Conservation (phyloP, 2,113 vertebrate species). For the Chaetops frenatus region DNA sequence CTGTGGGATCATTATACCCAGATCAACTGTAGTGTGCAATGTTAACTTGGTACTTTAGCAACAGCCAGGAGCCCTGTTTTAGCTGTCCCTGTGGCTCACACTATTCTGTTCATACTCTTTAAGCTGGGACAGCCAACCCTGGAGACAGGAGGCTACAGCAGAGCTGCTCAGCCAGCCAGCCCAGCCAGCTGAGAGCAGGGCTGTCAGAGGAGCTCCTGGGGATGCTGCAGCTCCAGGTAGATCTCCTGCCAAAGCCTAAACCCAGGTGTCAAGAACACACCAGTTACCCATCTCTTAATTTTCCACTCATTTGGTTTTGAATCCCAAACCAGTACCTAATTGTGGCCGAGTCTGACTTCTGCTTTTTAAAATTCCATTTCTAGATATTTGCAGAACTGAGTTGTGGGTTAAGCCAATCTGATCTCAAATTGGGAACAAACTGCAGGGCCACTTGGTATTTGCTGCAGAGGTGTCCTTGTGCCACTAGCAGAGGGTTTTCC, state of each 20-base stretch:
- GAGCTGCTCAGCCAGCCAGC: not conserved
- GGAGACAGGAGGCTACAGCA: not conserved
- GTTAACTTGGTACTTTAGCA: not conserved
- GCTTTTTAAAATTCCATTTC: not conserved
- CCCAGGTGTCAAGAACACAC: not conserved
- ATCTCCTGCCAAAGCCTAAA: not conserved
- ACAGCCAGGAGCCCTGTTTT: not conserved
- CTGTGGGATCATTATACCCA: not conserved
- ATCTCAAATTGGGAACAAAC: not conserved
- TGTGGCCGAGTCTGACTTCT: not conserved
- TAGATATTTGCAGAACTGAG: not conserved
- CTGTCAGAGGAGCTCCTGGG: not conserved
- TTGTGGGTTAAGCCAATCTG: not conserved
- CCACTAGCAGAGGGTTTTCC: not conserved
- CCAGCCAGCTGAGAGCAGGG: fast-evolving
- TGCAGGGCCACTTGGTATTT: not conserved
- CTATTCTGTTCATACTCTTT: not conserved
- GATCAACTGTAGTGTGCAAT: no score
- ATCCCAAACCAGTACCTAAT: not conserved
- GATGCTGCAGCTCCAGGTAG: not conserved
- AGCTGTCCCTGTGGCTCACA: not conserved
- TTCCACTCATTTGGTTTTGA: not conserved
- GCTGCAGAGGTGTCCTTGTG: not conserved
- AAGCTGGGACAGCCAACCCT: not conserved
- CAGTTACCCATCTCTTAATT: not conserved